Evolutionary conservation across 1,140 invertebrate species (phyloP), one percentile per base, ranked within the genome.

Genomic region (Ephestia elutella): DNA sequence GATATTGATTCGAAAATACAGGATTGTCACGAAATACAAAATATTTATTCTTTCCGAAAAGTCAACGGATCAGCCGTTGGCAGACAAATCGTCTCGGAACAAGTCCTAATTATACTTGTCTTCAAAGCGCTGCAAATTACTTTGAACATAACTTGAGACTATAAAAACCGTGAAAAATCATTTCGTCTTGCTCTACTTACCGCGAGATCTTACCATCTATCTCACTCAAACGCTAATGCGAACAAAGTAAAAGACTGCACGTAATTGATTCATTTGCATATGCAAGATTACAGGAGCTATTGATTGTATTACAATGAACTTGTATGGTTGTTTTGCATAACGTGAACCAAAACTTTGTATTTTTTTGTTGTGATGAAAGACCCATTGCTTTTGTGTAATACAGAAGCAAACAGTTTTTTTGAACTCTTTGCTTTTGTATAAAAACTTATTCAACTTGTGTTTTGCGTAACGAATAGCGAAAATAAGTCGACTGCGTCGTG

Each of bases 161-260:
- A 17, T 44, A 44, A 17, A 44, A 44, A 25, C 50, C 20, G 21
- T n/a, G 50, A 53, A 53, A 50, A 53, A 53, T 53, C 50, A 53
- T 53, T 53, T 53, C 50, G 20, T n/a, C 50, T 20, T n/a, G 21
- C 50, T 53, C 50, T 17, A 53, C 5, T 53, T 53, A 25, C 21
- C 10, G 20, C 9, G 21, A 25, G 20, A 53, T 15, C 21, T 18
- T 53, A 53, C 28, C 20, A 53, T 53, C 50, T 53, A 53, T 25
- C 21, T 53, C 21, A 53, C 50, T 50, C 50, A 5, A 53, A 13
- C 50, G 18, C 17, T 53, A 53, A 53, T n/a, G 20, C 20, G 17
- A 25, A n/a, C 9, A n/a, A 44, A 44, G 38, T 44, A 44, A 44
- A 44, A 15, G n/a, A 44, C 3, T 44, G 7, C 38, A 44, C 13